Percentiles rank a stretch among this genome's conserved stretches.
Conservation (phyloP, 92 coral and sea anemone genomes). For the Porites evermanni region DNA sequence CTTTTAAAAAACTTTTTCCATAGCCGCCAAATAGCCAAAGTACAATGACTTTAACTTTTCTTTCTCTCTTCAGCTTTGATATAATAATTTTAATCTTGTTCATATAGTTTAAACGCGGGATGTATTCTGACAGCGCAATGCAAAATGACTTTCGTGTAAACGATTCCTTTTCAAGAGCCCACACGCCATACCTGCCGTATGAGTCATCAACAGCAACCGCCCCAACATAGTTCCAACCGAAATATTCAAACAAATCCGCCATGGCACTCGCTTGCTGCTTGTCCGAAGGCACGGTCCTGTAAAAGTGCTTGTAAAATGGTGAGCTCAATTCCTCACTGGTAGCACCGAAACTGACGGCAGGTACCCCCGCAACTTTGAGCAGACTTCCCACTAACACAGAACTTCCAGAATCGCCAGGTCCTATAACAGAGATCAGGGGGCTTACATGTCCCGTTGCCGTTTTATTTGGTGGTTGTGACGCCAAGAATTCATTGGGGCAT, state of each 20-base stretch:
- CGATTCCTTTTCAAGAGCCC: slow-evolving; percentile 59
- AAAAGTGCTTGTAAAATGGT: slow-evolving; percentile 53
- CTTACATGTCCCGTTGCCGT: not conserved
- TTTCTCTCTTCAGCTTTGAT: slow-evolving; percentile 32
- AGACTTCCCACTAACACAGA: slow-evolving; percentile 64
- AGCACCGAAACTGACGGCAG: slow-evolving; percentile 58
- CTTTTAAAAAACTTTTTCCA: slow-evolving; percentile 44
- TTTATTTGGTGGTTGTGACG: not conserved
- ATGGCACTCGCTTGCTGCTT: slow-evolving; percentile 72
- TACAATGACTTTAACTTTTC: slow-evolving; percentile 37
- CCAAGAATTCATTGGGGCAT: not conserved
- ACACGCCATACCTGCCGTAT: slow-evolving; percentile 61
- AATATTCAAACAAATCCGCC: slow-evolving; percentile 65
- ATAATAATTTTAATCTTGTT: slow-evolving; percentile 60
- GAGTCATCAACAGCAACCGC: slow-evolving; percentile 56
- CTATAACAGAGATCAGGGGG: slow-evolving; percentile 59
- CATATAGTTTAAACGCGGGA: slow-evolving; percentile 56
- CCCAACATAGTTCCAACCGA: slow-evolving; percentile 69
- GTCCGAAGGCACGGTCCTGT: slow-evolving; percentile 73
- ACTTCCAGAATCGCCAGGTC: slow-evolving; percentile 71
- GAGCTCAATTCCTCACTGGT: slow-evolving; percentile 69
- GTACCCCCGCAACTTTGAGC: slow-evolving; percentile 64
- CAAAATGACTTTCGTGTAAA: slow-evolving; percentile 47
- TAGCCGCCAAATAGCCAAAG: slow-evolving; percentile 68
- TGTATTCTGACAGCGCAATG: slow-evolving; percentile 39